phyloP scores from a whole-genome alignment of 2,797 vertebrate species.

The Smutsia temminckii region DNA sequence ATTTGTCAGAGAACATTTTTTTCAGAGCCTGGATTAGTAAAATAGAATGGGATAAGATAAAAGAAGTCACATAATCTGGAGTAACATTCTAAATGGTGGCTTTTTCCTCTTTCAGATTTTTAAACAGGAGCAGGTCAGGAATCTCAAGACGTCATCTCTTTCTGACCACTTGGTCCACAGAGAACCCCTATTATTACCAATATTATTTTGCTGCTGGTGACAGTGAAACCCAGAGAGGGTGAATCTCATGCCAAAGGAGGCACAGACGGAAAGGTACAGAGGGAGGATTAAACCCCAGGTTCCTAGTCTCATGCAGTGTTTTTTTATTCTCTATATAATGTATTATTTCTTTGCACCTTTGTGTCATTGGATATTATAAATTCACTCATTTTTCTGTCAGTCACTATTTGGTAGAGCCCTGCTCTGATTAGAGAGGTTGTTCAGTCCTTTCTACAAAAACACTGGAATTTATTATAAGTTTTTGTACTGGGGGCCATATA shows the following conservation, averaged over 20 bases:
- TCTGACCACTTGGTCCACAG: not conserved
- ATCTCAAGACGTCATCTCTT: not conserved
- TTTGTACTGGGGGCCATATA: not conserved
- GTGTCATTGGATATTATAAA: not conserved
- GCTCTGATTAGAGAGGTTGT: not conserved
- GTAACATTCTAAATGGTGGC: not conserved
- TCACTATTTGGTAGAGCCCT: not conserved
- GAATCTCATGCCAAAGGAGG: not conserved
- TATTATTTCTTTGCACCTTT: not conserved
- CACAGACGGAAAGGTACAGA: not conserved
- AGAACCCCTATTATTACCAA: not conserved
- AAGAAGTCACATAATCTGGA: not conserved
- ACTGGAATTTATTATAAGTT: not conserved
- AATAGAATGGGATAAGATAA: not conserved
- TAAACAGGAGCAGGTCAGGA: not conserved
- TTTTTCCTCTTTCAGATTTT: conserved; percentile 18
- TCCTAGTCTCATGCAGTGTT: not conserved
- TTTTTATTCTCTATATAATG: not conserved
- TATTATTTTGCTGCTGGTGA: not conserved
- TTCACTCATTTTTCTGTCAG: not conserved
- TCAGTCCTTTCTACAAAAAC: not conserved
- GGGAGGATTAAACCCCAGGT: not conserved
- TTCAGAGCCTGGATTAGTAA: conserved; percentile 73
- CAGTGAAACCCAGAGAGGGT: not conserved
- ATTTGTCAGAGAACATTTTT: conserved; percentile 64